phyloP scores from a whole-genome alignment of 1,140 invertebrate genomes.

The Ephestia elutella region DNA sequence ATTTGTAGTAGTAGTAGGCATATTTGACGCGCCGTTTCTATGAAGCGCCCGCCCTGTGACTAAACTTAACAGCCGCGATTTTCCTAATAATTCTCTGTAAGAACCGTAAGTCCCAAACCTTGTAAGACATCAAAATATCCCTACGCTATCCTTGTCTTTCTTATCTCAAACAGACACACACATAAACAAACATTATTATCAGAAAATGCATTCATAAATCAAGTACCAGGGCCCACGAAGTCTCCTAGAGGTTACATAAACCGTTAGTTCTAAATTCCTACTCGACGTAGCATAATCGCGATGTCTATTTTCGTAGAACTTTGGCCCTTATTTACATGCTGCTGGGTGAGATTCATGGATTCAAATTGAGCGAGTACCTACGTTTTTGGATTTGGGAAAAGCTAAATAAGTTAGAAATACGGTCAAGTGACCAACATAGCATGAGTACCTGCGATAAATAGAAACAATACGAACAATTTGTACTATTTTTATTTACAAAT shows the following conservation, averaged over 20 bases:
- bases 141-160: background rate
- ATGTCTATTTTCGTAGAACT: slow-evolving; percentile 22
- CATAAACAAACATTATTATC: slow-evolving; percentile 4
- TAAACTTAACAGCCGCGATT: background rate
- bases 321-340: slow-evolving; percentile 6
- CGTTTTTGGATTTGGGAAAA: background rate
- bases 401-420: too few species aligned
- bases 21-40: too few species aligned
- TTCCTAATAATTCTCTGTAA: background rate
- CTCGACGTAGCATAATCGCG: slow-evolving; percentile 40
- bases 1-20: too few species aligned
- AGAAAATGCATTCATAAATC: slow-evolving; percentile 10
- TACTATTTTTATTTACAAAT: too few species aligned
- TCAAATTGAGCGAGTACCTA: background rate
- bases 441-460: too few species aligned
- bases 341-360: background rate
- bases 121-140: background rate
- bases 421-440: too few species aligned
- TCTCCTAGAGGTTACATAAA: slow-evolving; percentile 23
- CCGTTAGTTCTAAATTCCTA: slow-evolving; percentile 50
- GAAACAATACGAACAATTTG: too few species aligned
- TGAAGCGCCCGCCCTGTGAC: too few species aligned
- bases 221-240: slow-evolving; percentile 26
- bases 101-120: background rate
- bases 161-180: slow-evolving; percentile 2